Evolutionary conservation across 2,113 vertebrate genomes (phyloP).

Genomic region (Theristicus caerulescens): DNA sequence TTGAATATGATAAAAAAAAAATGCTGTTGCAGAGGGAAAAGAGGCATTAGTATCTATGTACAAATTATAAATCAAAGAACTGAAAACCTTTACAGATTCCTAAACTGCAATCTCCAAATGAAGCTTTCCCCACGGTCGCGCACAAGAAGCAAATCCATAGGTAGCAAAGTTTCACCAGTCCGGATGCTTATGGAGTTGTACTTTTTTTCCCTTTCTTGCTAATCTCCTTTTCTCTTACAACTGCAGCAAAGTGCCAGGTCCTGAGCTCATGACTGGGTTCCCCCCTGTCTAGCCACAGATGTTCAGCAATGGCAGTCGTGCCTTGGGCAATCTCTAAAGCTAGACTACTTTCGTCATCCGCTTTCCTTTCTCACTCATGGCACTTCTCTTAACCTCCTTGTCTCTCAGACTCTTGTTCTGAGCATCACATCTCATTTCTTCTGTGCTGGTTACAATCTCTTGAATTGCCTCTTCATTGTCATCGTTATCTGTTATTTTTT

Average conservation of each 20-base stretch:
- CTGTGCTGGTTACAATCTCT: not conserved
- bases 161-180: not conserved
- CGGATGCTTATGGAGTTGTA: not conserved
- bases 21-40: not conserved
- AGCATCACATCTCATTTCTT: not conserved
- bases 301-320: not conserved
- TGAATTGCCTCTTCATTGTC: not conserved
- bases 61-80: not conserved
- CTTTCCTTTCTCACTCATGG: not conserved
- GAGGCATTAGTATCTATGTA: not conserved
- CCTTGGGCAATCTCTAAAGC: not conserved
- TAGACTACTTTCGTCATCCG: not conserved
- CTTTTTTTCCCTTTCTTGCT: not conserved
- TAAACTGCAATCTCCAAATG: not conserved
- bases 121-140: rapidly evolving
- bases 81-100: not conserved
- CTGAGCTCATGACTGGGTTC: not conserved
- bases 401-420: not conserved
- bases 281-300: not conserved
- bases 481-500: not conserved
- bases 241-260: not conserved
- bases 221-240: not conserved
- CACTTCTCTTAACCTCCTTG: not conserved
- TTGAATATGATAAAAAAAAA: not conserved
- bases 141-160: not conserved